Base-by-base conservation (phyloP, 2,113 vertebrate species). In the Apteryx mantelli region DNA sequence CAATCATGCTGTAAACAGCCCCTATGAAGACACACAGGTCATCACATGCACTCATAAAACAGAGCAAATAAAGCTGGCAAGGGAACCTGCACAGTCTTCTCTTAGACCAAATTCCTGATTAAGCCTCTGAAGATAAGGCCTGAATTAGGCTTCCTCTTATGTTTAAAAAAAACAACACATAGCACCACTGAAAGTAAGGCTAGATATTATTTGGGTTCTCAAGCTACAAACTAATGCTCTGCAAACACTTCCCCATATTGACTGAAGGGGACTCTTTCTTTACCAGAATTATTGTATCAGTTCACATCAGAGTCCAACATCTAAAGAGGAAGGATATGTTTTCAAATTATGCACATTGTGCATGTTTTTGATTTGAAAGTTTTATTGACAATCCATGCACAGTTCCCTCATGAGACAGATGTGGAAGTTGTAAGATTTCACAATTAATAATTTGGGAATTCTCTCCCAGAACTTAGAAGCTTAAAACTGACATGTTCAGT, bases 1-100 rank as follows among this genome's bases (percentile, higher is more conserved):
- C 42, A 38, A 96, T 94, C 90, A 26, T 10, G 34, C 71, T 71
- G 32, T 55, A 89, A 98, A 91, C 87, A 96, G 52, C 79, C 93
- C 26, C 1, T 58, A 75, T 73, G 82, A 92, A 91, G 60, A 22
- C 77, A 82, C 25, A 8, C 16, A 7, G 94, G 81, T 88, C 87
- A 70, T 80, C 55, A 5, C 65, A 46, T 38, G 92, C 28, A 58
- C 86, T 88, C 46, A 3, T 40, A 92, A 93, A 95, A 56, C 28
- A 77, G 36, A 91, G 77, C n/a, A 61, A 85, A 83, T 5, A 82
- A 66, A 5, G 6, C 78, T 94, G 68, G 34, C 34, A 73, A 61
- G 55, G 44, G 26, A 92, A 94, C 77, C 56, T 87, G 28, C 30
- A 79, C 13, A 52, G 70, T 60, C 40, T 89, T 73, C 73, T 87